Evolutionary conservation across 2,888 invertebrate genomes (phyloP), one percentile per base, ranked within the genome.

Genomic region (Rutpela maculata): DNA sequence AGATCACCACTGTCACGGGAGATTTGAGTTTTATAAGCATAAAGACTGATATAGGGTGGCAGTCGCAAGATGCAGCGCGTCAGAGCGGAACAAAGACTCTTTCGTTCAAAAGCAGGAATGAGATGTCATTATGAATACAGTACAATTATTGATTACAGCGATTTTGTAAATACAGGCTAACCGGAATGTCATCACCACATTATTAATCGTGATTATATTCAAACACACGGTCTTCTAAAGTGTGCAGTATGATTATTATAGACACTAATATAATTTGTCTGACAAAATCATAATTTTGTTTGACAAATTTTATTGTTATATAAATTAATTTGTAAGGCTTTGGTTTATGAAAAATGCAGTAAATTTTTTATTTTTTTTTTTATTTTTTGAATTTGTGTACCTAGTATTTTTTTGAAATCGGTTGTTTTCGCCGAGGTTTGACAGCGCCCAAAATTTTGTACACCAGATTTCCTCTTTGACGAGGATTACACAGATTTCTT

Each of bases 1-100:
- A 71, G 72, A 65, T 72, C 74, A 75, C 63, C 69, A 78, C 66
- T 68, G 75, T 68, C 69, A 67, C 59, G 77, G 55, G 68, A 70
- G 67, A 75, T 69, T 57, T 57, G 63, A 63, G 69, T 70, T 75
- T 63, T 69, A 62, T 68, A 38, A 66, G 66, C 74, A 77, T 75
- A 63, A 60, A 73, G 70, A 60, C 56, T 19, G 43, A 50, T 22
- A 18, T 26, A 59, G 72, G 72, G 72, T 55, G 63, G 63, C 38
- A 63, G 19, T 43, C 31, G 35, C 62, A 72, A 72, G 72, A 72
- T 63, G 50, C 72, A 63, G 22, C 55, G 72, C 63, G 63, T 63
- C 55, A 72, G 55, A 26, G 63, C 50, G 72, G 63, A 63, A 72
- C 72, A 72, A 72, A 72, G 72, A 63, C 26, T 10, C 19, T n/a